These are phyloP conservation scores for Corynorhinus townsendii DNA, from an alignment of 2,113 vertebrate genomes.

Conservation along the genomic window DNA sequence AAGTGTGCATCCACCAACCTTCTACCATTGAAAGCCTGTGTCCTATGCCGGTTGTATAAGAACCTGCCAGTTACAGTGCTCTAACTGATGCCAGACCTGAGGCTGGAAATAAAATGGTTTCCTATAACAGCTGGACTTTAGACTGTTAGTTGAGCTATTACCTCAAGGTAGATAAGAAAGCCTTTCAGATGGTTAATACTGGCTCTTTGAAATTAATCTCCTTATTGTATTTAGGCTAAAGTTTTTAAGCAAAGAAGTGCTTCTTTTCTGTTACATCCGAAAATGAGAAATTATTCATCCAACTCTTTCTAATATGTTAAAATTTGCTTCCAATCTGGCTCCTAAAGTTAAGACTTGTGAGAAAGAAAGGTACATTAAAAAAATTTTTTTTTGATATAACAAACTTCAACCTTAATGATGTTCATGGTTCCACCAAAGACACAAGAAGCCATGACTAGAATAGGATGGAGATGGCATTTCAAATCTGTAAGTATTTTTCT, in stretches of 20 bases:
- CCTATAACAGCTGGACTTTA: background rate
- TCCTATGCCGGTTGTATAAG: background rate
- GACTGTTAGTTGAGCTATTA: background rate
- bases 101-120: background rate
- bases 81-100: background rate
- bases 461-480: background rate
- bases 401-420: background rate
- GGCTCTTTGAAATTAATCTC: background rate
- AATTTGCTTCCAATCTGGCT: background rate
- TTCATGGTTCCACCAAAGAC: background rate
- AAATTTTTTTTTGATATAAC: background rate
- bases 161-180: background rate
- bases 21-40: background rate
- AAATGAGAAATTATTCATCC: constrained; percentile 12
- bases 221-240: background rate
- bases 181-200: background rate
- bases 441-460: background rate
- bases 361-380: background rate
- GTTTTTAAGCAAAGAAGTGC: constrained; percentile 12
- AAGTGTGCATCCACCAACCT: background rate
- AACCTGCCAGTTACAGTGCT: background rate
- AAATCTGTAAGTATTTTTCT: too few species aligned
- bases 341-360: constrained; percentile 8
- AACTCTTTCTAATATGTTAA: background rate
- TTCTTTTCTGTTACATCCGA: background rate